Conservation (phyloP, 2,113 vertebrate genomes). For the Myrmecobius fasciatus region DNA sequence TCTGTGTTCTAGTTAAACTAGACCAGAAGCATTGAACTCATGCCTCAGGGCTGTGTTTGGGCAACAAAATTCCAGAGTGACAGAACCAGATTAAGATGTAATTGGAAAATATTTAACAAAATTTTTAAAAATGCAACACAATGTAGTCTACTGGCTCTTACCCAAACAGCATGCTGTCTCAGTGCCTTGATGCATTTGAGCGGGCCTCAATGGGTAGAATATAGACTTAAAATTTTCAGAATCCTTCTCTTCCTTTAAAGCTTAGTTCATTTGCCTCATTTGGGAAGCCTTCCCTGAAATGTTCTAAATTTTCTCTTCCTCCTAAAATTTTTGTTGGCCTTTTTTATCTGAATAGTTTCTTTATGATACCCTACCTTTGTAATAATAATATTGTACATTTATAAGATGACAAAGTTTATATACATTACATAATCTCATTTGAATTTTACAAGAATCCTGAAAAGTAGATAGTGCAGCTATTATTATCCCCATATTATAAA, state of each 20-base stretch:
- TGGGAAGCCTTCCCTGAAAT: not conserved
- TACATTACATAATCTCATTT: not conserved
- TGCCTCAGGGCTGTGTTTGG: not conserved
- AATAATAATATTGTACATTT: not conserved
- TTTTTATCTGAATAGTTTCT: not conserved
- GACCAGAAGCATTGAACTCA: not conserved
- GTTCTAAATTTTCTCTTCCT: not conserved
- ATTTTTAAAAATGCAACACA: not conserved
- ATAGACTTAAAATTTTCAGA: not conserved
- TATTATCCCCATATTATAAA: not conserved
- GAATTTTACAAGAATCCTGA: not conserved
- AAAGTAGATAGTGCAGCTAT: not conserved
- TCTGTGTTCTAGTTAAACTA: not conserved
- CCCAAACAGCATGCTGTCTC: not conserved
- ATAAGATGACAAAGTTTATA: not conserved
- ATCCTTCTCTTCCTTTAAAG: not conserved
- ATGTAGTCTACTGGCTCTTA: not conserved
- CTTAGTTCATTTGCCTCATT: not conserved
- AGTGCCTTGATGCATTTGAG: not conserved
- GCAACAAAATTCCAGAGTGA: not conserved
- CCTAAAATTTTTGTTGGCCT: not conserved
- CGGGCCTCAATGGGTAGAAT: not conserved
- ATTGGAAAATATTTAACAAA: not conserved
- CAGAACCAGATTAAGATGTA: not conserved
- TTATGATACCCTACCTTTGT: not conserved